These are phyloP conservation scores for Coilia nasus DNA, from an alignment of 2,797 vertebrate species.

Conservation along the genomic window DNA sequence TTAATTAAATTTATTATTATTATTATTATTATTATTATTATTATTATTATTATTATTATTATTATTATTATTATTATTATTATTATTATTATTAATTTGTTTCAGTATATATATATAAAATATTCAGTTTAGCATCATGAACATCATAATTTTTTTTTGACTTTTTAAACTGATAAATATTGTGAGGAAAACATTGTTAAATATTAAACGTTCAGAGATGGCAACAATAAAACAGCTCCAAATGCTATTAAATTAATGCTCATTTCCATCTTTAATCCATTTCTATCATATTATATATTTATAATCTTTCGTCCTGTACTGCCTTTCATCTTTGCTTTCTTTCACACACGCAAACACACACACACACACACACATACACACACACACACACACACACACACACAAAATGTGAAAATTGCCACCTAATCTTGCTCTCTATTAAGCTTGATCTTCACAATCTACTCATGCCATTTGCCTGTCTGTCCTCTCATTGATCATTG, in stretches of 20 bases:
- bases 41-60: no score
- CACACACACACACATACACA: background rate
- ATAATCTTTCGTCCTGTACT: background rate
- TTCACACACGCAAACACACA: background rate
- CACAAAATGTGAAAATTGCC: background rate
- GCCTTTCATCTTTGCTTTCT: background rate
- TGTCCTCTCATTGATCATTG: slow-evolving; percentile 3
- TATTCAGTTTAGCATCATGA: background rate
- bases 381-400: slow-evolving; percentile 19
- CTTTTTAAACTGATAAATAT: background rate
- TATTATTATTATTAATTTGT: no score
- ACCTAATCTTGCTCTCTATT: background rate
- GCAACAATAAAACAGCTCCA: background rate
- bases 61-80: no score
- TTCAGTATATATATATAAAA: no score
- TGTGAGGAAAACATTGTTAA: background rate
- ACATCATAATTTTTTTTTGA: background rate
- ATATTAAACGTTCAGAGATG: background rate
- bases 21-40: no score
- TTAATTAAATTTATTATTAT: no score
- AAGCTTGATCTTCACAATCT: background rate
- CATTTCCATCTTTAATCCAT: background rate
- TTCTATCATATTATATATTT: background rate
- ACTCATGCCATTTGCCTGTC: background rate
- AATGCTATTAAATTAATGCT: background rate